Conservation (phyloP, 2,113 vertebrate species). For the Festucalex cinctus region DNA sequence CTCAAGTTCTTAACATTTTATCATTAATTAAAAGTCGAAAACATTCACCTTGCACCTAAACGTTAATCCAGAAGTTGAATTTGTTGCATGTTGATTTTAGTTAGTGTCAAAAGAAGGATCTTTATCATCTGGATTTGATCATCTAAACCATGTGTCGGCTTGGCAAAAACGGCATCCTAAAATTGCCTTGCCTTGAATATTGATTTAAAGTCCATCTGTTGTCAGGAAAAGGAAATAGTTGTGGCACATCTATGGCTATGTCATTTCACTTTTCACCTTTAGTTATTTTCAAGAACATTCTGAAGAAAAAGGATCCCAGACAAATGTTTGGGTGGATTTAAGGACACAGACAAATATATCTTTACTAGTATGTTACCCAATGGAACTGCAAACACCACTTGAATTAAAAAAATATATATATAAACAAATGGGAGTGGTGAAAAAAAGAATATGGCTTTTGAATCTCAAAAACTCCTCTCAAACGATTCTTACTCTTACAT, state of each 20-base stretch:
- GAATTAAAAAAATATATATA: neutral
- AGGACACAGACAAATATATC: neutral
- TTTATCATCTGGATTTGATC: constrained; percentile 2
- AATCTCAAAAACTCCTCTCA: neutral
- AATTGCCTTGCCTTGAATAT: neutral
- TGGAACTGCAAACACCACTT: neutral
- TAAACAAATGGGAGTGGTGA: neutral
- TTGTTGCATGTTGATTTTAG: neutral
- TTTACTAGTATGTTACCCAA: neutral
- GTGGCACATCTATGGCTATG: neutral
- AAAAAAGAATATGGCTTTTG: neutral
- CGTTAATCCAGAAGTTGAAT: neutral
- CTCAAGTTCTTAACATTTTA: no score
- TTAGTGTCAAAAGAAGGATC: neutral
- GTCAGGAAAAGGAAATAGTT: neutral
- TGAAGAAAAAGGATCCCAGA: neutral
- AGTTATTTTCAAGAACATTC: neutral
- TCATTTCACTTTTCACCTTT: neutral
- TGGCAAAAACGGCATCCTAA: neutral
- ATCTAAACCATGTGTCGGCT: neutral
- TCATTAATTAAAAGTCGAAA: no score
- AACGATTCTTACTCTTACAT: neutral
- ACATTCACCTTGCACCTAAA: no score
- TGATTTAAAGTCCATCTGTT: constrained; percentile 1
- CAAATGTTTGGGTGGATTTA: neutral